Evolutionary conservation across 2,888 invertebrate species (phyloP).

Genomic region (Patella depressa): DNA sequence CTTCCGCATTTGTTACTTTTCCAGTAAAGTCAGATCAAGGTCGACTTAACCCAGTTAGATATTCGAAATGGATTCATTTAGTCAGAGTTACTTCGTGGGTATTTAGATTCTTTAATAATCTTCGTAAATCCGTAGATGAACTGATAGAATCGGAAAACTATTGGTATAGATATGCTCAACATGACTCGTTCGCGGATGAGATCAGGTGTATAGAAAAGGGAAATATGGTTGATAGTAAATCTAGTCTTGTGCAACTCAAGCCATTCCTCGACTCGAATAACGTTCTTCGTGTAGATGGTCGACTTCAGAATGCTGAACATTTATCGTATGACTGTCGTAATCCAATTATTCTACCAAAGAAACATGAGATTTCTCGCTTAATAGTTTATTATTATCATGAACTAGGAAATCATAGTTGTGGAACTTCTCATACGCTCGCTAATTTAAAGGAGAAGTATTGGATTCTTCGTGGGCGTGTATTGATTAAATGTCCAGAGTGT

Average conservation of each 20-base stretch:
- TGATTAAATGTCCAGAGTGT: slow-evolving; percentile 19
- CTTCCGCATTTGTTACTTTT: background rate
- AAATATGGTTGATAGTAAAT: background rate
- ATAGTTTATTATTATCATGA: slow-evolving; percentile 18
- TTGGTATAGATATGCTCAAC: background rate
- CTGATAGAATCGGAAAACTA: background rate
- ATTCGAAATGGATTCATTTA: background rate
- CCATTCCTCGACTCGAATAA: background rate
- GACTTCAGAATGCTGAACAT: slow-evolving; percentile 17
- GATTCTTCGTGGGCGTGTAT: slow-evolving; percentile 24
- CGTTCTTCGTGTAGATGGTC: slow-evolving; percentile 15
- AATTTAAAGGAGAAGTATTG: slow-evolving; percentile 23
- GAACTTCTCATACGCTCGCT: slow-evolving; percentile 27
- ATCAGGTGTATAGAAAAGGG: background rate
- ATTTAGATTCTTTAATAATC: background rate
- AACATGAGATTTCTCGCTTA: slow-evolving; percentile 22
- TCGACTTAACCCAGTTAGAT: background rate
- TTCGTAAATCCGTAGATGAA: background rate
- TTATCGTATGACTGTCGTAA: background rate
- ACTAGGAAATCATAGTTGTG: slow-evolving; percentile 13
- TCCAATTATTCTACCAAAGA: slow-evolving; percentile 31
- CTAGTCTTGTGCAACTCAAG: background rate
- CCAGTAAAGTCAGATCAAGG: background rate
- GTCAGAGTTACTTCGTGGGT: background rate
- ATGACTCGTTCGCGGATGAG: background rate